Percentiles rank a stretch among this genome's conserved stretches.
These are phyloP conservation scores for Ptiloglossa arizonensis DNA, from an alignment of 1,140 invertebrate genomes.

Conservation along the genomic window DNA sequence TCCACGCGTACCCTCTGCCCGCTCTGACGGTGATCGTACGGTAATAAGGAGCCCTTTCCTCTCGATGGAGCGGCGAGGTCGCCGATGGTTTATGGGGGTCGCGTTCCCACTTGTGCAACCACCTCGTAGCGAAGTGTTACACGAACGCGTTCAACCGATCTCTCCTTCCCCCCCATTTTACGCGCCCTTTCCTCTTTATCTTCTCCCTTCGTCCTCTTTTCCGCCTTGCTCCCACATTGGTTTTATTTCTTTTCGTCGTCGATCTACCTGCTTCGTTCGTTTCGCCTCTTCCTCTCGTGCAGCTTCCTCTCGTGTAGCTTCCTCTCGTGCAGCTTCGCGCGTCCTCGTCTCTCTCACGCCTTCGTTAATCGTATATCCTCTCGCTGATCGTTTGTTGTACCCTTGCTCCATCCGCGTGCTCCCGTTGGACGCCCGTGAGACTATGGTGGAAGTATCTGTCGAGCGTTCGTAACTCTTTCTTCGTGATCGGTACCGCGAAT, in stretches of 20 bases:
- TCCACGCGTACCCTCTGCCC: conserved; percentile 29
- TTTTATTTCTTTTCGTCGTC: background rate
- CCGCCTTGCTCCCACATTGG: conserved; percentile 8
- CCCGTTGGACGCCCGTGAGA: conserved; percentile 16
- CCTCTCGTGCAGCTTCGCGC: background rate
- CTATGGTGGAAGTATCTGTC: conserved; percentile 29
- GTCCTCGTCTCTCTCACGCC: background rate
- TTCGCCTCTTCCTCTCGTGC: conserved; percentile 9
- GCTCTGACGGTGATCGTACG: conserved; percentile 49
- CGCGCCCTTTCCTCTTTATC: background rate
- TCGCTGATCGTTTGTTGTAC: background rate
- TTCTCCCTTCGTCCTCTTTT: conserved; percentile 34
- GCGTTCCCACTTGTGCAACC: conserved; percentile 65
- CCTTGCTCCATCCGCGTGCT: background rate
- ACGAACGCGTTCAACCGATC: conserved; percentile 56
- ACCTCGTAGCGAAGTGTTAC: conserved; percentile 63
- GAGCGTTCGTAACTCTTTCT: conserved; percentile 30
- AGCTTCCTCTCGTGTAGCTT: no score
- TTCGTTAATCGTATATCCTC: background rate
- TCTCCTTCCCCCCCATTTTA: conserved; percentile 10
- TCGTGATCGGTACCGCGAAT: conserved; percentile 49
- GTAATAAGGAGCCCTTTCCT: conserved; percentile 57
- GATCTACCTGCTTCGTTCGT: conserved; percentile 10
- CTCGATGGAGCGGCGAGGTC: conserved; percentile 61
- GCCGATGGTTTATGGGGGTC: conserved; percentile 67